phyloP scores from a whole-genome alignment of 2,113 vertebrate genomes.

The Bungarus multicinctus region DNA sequence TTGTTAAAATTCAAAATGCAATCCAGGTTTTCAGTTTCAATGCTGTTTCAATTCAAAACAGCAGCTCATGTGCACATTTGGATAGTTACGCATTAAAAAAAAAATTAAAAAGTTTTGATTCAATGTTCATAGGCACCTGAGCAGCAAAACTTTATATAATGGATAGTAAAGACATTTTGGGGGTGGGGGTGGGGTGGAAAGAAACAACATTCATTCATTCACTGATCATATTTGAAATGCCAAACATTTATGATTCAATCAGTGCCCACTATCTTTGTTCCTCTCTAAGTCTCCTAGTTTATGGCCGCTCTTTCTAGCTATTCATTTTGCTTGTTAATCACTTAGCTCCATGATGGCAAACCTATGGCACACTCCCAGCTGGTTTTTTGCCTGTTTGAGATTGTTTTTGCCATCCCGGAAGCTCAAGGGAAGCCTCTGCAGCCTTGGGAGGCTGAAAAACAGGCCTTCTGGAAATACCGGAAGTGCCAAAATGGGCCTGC shows the following conservation, averaged over 20 bases:
- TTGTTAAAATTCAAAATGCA: background rate
- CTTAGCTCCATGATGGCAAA: too few species aligned
- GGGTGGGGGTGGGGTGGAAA: background rate
- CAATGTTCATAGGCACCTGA: background rate
- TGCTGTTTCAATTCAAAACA: background rate
- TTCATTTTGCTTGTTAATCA: background rate
- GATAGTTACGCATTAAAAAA: background rate
- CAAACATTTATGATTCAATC: background rate
- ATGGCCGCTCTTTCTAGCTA: background rate
- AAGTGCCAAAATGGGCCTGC: too few species aligned
- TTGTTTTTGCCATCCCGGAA: too few species aligned
- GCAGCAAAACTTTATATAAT: background rate
- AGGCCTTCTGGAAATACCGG: too few species aligned
- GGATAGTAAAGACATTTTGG: background rate
- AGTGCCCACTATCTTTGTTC: too few species aligned
- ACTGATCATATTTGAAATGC: background rate
- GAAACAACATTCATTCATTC: background rate
- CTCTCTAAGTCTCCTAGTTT: too few species aligned
- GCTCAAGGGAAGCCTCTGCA: too few species aligned
- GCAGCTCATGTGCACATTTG: background rate
- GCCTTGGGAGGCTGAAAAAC: too few species aligned
- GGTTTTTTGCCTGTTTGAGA: too few species aligned
- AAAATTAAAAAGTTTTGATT: background rate
- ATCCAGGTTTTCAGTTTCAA: background rate
- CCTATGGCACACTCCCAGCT: too few species aligned